Percentiles rank a stretch among this genome's conserved stretches.
Evolutionary conservation across 2,113 vertebrate species (phyloP).

Genomic region (Gnathonemus echidnorhynchus): DNA sequence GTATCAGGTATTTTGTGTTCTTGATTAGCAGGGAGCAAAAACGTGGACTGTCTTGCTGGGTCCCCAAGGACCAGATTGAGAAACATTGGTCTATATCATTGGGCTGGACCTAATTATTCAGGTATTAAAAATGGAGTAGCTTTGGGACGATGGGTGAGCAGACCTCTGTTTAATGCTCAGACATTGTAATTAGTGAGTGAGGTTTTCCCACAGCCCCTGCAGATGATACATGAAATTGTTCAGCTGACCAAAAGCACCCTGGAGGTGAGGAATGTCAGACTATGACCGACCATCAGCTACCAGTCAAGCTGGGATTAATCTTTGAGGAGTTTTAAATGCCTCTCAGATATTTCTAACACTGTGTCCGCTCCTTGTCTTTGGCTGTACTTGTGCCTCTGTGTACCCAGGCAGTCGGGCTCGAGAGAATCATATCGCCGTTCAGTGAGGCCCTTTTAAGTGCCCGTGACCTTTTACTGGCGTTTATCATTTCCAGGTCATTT

Average conservation of each 20-base stretch:
- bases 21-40: background rate
- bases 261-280: background rate
- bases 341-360: background rate
- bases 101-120: background rate
- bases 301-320: background rate
- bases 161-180: background rate
- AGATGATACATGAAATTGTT: background rate
- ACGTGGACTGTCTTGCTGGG: background rate
- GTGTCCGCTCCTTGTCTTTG: background rate
- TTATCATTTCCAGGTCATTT: background rate
- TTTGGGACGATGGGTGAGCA: background rate
- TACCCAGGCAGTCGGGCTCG: background rate
- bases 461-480: constrained; percentile 10
- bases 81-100: background rate
- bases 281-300: background rate
- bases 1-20: background rate
- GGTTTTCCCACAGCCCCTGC: background rate
- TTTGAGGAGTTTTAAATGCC: background rate
- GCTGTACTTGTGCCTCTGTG: background rate
- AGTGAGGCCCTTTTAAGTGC: constrained; percentile 13
- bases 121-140: background rate
- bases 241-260: background rate
- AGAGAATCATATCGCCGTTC: background rate
- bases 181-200: background rate
- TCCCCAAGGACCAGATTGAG: background rate